Percentiles rank a stretch among this genome's conserved stretches.
Evolutionary conservation across 2,888 invertebrate genomes (phyloP).

Genomic region (Odontocolon sp.): DNA sequence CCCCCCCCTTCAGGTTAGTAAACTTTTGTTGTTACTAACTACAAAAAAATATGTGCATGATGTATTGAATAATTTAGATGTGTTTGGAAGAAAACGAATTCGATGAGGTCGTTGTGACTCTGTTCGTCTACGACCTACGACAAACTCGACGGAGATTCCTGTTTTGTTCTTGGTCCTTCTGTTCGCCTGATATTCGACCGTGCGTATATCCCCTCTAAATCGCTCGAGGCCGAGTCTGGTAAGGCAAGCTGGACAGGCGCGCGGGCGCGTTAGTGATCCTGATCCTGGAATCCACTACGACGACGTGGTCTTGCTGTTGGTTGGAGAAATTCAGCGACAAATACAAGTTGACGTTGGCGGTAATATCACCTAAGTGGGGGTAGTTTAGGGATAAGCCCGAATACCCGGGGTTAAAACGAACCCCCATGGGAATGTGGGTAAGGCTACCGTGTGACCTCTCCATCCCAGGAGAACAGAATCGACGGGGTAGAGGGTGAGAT

Average conservation of each 20-base stretch:
- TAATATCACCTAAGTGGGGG: not conserved
- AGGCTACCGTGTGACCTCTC: constrained; percentile 80
- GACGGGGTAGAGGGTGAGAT: constrained; percentile 52
- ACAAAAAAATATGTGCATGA: too few relatives aligned
- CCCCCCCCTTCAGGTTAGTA: too few relatives aligned
- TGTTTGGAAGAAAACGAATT: not conserved
- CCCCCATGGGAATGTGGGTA: constrained; percentile 79
- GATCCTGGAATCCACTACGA: constrained; percentile 62
- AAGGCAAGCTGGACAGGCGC: constrained; percentile 1
- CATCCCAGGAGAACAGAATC: constrained; percentile 78
- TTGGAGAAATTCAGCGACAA: not conserved
- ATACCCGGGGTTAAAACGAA: constrained; percentile 64
- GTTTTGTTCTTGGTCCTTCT: constrained; percentile 62
- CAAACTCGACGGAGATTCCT: constrained; percentile 34
- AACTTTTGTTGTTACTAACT: too few relatives aligned
- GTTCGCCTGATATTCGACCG: constrained; percentile 73
- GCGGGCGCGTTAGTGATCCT: constrained; percentile 59
- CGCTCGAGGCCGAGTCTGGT: constrained; percentile 64
- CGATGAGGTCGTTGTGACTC: not conserved
- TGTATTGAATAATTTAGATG: not conserved
- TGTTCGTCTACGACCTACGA: constrained; percentile 49
- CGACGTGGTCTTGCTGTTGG: constrained; percentile 1
- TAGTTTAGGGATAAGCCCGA: constrained; percentile 51
- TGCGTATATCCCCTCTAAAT: constrained; percentile 79
- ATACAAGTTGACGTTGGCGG: not conserved